A percentile compares a stretch with the other conserved stretches of the same genome.
These are phyloP conservation scores for Drosophila atroscutellata DNA, from an alignment of 2,888 invertebrate genomes.

Conservation along the genomic window DNA sequence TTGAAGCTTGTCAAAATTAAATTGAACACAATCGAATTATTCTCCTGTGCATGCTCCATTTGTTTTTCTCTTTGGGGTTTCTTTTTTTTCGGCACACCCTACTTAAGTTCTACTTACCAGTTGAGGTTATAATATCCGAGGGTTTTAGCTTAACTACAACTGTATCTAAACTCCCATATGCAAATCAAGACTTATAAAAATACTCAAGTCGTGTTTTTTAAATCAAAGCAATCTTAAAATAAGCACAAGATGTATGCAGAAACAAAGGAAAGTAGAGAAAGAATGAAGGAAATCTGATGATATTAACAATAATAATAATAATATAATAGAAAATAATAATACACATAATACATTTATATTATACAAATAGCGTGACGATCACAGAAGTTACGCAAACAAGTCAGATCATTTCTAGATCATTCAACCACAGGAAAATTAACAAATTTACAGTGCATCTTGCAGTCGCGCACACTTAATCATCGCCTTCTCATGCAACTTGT, in stretches of 20 bases:
- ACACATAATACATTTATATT: neutral
- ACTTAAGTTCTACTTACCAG: neutral
- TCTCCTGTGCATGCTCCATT: constrained; percentile 79
- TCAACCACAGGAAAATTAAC: neutral
- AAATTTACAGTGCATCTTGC: constrained; percentile 2
- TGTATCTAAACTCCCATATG: neutral
- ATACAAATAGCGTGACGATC: neutral
- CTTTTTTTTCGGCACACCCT: constrained; percentile 39
- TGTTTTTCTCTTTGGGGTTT: constrained; percentile 50
- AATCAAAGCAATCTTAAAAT: neutral
- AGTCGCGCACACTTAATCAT: neutral
- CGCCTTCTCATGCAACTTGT: neutral
- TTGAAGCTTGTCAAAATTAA: constrained; percentile 85
- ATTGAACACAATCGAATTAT: constrained; percentile 85
- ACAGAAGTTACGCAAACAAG: neutral
- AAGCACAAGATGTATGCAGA: neutral
- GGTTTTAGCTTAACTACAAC: neutral
- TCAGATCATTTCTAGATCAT: neutral
- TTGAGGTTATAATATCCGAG: neutral
- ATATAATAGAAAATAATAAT: neutral
- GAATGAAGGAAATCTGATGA: neutral
- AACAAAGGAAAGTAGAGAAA: neutral
- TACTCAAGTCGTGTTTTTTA: neutral
- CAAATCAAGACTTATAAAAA: neutral
- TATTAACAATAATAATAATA: neutral